These are phyloP conservation scores for Ornithoptera alexandrae DNA, from an alignment of 2,888 invertebrate genomes.

Conservation along the genomic window DNA sequence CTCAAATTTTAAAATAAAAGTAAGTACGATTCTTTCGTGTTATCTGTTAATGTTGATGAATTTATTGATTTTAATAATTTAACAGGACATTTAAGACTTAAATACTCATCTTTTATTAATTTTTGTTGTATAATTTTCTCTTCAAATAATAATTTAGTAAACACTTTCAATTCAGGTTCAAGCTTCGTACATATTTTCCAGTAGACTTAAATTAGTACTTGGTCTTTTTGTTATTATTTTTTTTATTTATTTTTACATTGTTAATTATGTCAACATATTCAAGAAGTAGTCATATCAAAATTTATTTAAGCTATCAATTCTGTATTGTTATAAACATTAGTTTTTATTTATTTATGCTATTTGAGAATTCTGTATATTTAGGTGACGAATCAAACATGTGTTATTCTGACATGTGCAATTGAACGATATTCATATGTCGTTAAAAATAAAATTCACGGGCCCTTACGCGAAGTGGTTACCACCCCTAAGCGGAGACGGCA, in stretches of 20 bases:
- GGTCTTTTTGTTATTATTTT: background rate
- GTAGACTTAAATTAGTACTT: too few relatives aligned
- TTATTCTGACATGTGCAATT: constrained; percentile 77
- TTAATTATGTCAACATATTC: background rate
- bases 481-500: constrained; percentile 11
- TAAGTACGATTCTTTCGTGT: constrained; percentile 43
- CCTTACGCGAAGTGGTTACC: constrained; percentile 1
- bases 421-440: constrained; percentile 66
- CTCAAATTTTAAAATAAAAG: constrained; percentile 69
- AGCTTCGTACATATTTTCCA: too few relatives aligned
- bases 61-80: constrained; percentile 27
- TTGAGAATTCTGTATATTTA: constrained; percentile 20
- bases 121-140: too few relatives aligned
- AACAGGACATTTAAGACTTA: too few relatives aligned
- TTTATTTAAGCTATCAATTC: background rate
- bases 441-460: constrained; percentile 21
- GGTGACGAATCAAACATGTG: constrained; percentile 55
- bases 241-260: background rate
- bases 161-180: too few relatives aligned
- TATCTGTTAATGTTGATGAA: constrained; percentile 12
- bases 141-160: too few relatives aligned
- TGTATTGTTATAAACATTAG: too few relatives aligned
- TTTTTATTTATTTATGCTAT: background rate
- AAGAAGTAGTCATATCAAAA: background rate
- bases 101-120: too few relatives aligned